Evolutionary conservation across 1,140 invertebrate species (phyloP).

Genomic region (Sminthurides bifidus): DNA sequence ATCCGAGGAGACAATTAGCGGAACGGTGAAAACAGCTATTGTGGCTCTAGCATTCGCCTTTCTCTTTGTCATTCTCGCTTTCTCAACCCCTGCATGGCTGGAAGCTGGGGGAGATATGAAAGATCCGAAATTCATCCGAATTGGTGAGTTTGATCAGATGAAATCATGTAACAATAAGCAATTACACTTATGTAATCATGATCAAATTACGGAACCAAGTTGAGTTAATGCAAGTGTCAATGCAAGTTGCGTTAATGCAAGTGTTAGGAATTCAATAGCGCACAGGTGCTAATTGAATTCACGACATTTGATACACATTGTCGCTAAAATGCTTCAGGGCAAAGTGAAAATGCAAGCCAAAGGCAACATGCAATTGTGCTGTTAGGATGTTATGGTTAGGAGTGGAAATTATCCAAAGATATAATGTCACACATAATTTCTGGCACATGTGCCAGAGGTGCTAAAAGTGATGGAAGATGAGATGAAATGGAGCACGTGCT

Average conservation of each 20-base stretch:
- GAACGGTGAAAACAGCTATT: slow-evolving; percentile 40
- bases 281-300: not conserved
- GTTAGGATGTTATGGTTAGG: too few species aligned
- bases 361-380: too few species aligned
- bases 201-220: not conserved
- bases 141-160: slow-evolving; percentile 47
- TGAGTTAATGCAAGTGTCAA: not conserved
- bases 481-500: too few species aligned
- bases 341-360: not conserved
- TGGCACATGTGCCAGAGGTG: too few species aligned
- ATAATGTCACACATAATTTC: too few species aligned
- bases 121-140: slow-evolving; percentile 64
- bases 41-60: slow-evolving; percentile 52
- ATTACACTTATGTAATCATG: too few species aligned
- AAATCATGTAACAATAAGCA: not conserved
- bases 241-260: not conserved
- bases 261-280: not conserved
- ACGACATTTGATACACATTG: not conserved
- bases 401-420: too few species aligned
- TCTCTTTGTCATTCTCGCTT: slow-evolving; percentile 68
- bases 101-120: slow-evolving; percentile 68
- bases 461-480: too few species aligned
- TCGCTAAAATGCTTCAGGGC: not conserved
- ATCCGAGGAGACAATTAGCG: not conserved
- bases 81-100: slow-evolving; percentile 85